Evolutionary conservation across 2,888 invertebrate species (phyloP), one percentile per base, ranked within the genome.

Genomic region (Drosophila paucipuncta): DNA sequence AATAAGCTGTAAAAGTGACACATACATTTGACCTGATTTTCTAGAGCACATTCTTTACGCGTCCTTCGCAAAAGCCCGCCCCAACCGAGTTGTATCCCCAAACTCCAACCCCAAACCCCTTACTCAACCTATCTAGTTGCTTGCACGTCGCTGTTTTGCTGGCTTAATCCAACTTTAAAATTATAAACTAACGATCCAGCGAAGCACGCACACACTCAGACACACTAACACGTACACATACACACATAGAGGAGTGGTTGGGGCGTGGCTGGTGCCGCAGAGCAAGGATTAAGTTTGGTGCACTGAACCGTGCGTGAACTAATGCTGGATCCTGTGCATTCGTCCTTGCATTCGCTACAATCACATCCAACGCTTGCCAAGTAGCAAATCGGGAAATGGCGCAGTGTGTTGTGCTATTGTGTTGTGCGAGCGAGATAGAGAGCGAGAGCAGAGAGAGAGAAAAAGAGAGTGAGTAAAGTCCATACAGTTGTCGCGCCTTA

Each of bases 1-100:
- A 87, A 91, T 87, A 87, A 87, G 87, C 87, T 91, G 88, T 89
- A 89, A 91, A 91, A 91, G 76, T 91, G 87, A 85, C 88, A 87
- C 80, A 87, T 77, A 89, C 78, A 88, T 88, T 88, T 88, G 87
- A 88, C 91, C 87, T 83, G 91, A 90, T 91, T 88, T 89, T 71
- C 65, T 60, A 68, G n/a, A 71, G 69, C 85, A 75, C 74, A 82
- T 85, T 84, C 87, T 85, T 86, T 80, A 66, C 70, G 74, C 61
- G 61, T 72, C 65, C 67, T 65, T 47, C 47, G 47, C 47, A 2
- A n/a, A 47, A 47, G 22, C 22, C 16, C 16, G 9, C 28, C 47
- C 47, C 47, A 25, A 47, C 25, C 25, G 9, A 16, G 47, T 9
- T 16, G 47, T 9, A 16, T 47, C 47, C 47, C 16, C 47, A 25